phyloP scores from a whole-genome alignment of 2,888 invertebrate genomes.

The Thymelicus sylvestris region DNA sequence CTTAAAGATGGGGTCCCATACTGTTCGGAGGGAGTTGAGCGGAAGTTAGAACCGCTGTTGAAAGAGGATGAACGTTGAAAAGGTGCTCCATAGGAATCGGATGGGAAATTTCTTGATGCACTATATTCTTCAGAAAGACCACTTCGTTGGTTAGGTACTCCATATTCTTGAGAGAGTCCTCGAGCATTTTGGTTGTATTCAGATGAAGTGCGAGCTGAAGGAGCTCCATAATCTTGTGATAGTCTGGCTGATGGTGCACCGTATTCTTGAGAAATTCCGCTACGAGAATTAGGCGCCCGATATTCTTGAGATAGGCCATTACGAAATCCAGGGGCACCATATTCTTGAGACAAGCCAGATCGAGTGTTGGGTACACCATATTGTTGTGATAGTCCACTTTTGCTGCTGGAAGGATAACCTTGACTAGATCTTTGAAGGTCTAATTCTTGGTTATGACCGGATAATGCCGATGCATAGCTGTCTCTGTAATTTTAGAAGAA shows the following conservation, averaged over 20 bases:
- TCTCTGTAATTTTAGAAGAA: constrained; percentile 54
- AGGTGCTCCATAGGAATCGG: constrained; percentile 50
- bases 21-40: constrained; percentile 55
- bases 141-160: constrained; percentile 36
- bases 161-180: constrained; percentile 51
- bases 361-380: constrained; percentile 45
- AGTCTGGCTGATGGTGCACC: constrained; percentile 35
- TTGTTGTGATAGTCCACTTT: constrained; percentile 44
- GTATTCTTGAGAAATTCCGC: constrained; percentile 41
- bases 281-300: constrained; percentile 53
- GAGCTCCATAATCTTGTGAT: constrained; percentile 49
- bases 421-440: constrained; percentile 46
- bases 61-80: constrained; percentile 49
- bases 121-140: constrained; percentile 18
- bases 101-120: constrained; percentile 41
- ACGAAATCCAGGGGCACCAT: constrained; percentile 51
- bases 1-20: constrained; percentile 57
- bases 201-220: constrained; percentile 48
- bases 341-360: constrained; percentile 46
- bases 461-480: constrained; percentile 60
- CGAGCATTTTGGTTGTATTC: constrained; percentile 53
- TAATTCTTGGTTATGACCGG: constrained; percentile 47
- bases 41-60: constrained; percentile 55
- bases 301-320: constrained; percentile 51
- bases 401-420: constrained; percentile 38